A percentile compares a stretch with the other conserved stretches of the same genome.
Conservation (phyloP, 2,888 invertebrate genomes). For the Aspidiotus rigidus region DNA sequence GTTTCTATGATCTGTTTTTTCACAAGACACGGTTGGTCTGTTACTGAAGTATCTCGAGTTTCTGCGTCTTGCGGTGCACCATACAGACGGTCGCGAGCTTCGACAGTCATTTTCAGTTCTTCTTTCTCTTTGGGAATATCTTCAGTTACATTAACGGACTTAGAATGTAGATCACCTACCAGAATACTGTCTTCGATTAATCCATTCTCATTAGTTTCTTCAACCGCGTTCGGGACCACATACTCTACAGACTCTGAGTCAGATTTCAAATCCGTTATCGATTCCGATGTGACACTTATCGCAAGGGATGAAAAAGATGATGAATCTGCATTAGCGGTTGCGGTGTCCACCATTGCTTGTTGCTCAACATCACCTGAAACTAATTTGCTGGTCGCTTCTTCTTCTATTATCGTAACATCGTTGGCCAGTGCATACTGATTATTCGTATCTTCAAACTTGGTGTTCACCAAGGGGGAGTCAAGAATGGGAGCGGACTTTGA, state of each 20-base stretch:
- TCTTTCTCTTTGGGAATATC: no score
- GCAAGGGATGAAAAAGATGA: conserved; percentile 15
- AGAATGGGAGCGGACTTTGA: background rate
- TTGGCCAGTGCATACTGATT: background rate
- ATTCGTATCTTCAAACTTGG: background rate
- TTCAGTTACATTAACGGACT: no score
- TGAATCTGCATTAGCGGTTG: background rate
- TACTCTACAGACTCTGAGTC: conserved; percentile 5
- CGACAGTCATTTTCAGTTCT: no score
- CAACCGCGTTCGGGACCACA: background rate
- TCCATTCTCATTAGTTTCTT: background rate
- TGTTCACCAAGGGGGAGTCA: background rate
- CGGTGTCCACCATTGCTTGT: background rate
- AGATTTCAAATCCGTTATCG: conserved; percentile 14
- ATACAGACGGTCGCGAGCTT: no score
- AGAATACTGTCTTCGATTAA: no score
- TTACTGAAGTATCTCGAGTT: no score
- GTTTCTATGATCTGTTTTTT: no score
- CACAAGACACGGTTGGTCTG: no score
- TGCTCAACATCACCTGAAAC: background rate
- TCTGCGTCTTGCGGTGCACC: no score
- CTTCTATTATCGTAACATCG: background rate
- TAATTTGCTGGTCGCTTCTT: background rate
- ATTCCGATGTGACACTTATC: conserved; percentile 15
- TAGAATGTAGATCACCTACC: no score